These are phyloP conservation scores for Meta bourneti DNA, from an alignment of 2,888 invertebrate genomes.

Conservation along the genomic window DNA sequence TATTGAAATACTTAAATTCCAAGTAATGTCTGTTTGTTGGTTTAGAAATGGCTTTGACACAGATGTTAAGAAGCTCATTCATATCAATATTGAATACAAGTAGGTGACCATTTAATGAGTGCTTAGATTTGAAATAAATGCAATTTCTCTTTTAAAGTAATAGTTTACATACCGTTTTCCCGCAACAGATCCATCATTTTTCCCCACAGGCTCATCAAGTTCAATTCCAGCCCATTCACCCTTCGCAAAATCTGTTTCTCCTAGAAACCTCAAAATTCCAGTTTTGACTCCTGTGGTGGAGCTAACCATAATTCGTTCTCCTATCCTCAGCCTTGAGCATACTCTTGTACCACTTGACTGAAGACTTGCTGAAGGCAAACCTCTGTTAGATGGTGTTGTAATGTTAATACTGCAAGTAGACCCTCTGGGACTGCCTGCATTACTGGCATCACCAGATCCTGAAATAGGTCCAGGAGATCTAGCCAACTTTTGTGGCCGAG, in stretches of 20 bases:
- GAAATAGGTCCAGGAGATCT: constrained; percentile 74
- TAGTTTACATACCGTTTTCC: constrained; percentile 87
- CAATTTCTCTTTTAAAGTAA: not conserved
- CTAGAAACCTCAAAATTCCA: constrained; percentile 91
- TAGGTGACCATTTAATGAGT: no score
- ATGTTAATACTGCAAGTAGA: not conserved
- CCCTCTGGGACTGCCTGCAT: constrained; percentile 40
- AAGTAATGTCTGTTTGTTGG: no score
- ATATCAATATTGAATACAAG: no score
- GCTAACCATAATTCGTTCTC: constrained; percentile 93
- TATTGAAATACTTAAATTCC: no score
- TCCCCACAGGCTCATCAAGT: constrained; percentile 94
- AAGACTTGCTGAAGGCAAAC: constrained; percentile 64
- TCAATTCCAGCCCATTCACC: constrained; percentile 98
- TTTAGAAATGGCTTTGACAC: no score
- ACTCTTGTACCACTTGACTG: constrained; percentile 67
- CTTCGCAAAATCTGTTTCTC: constrained; percentile 92
- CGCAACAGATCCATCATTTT: constrained; percentile 96
- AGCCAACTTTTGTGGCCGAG: constrained; percentile 88
- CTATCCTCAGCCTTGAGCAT: constrained; percentile 85
- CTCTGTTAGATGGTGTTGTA: constrained; percentile 45
- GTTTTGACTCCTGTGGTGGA: constrained; percentile 91
- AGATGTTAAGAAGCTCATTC: no score
- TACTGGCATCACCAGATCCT: constrained; percentile 24
- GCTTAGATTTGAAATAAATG: no score